These are phyloP conservation scores for Syrphus vitripennis DNA, from an alignment of 2,888 invertebrate species.

Conservation along the genomic window DNA sequence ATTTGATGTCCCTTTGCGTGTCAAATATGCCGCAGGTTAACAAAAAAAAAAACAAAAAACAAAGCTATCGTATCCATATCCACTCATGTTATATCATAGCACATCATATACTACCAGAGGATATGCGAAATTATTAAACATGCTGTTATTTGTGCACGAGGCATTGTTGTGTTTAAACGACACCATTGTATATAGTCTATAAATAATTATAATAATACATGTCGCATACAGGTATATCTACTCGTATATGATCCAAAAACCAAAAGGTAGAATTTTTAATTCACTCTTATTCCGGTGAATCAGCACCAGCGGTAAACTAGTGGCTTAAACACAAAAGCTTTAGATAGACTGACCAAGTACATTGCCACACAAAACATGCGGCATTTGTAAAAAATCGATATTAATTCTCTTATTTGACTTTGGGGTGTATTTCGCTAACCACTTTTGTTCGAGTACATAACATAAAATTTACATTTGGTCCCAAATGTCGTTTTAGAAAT, in stretches of 20 bases:
- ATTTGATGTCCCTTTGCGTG: slow-evolving; percentile 16
- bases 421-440: not conserved
- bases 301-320: not conserved
- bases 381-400: slow-evolving; percentile 44
- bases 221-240: not conserved
- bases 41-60: not conserved
- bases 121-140: not conserved
- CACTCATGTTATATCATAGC: not conserved
- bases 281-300: not conserved
- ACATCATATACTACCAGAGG: not conserved
- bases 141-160: not conserved
- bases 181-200: slow-evolving; percentile 28
- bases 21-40: slow-evolving; percentile 1
- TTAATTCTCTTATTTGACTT: slow-evolving; percentile 17
- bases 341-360: not conserved
- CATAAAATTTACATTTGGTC: not conserved
- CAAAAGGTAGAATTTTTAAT: slow-evolving; percentile 45
- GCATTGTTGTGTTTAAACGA: not conserved
- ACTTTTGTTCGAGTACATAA: not conserved
- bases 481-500: not conserved
- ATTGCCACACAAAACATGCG: not conserved
- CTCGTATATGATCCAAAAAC: slow-evolving; percentile 14
- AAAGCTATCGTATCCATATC: not conserved
- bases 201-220: slow-evolving; percentile 25
- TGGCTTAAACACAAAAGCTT: not conserved